Base-by-base conservation (phyloP, 2,797 vertebrate genomes). In the Rhinatrema bivittatum region DNA sequence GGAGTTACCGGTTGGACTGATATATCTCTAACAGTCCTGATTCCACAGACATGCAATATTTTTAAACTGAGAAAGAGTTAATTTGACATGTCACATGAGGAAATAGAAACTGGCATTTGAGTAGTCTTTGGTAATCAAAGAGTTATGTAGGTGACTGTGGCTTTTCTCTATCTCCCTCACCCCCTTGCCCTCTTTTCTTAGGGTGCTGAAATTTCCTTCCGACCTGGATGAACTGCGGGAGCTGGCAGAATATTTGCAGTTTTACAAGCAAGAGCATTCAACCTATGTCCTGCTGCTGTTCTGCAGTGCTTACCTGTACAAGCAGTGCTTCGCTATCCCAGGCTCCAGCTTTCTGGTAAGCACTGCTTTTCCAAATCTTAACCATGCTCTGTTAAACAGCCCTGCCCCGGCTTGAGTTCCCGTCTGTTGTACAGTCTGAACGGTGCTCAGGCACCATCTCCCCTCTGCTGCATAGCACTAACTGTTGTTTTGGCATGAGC, bases 281-380 rank as follows among this genome's bases (percentile, higher is more conserved):
- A 75, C 78, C 42, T 92, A 94, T 7, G 91, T 97, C 25, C 65
- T 96, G 61, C 68, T 93, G 4, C 86, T 98, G 10, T 98, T 93
- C 78, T 93, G 89, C 30, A 91, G 89, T 4, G 94, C 94, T 1
- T 98, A 98, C 66, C 84, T 98, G 53, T 98, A 98, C 82, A 98
- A 98, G 64, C 95, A 98, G 79, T 86, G 87, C 46, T 98, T 98
- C 37, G 95, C 94, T 60, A 97, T 98, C 36, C 95, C 95, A 2
- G 94, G 94, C 31, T 98, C 95, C 55, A 88, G 93, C 7, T 87
- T 98, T 37, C 78, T 98, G 88, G 94, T 96, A 78, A 73, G 71
- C 53, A 52, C 38, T 20, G n/a, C n/a, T n/a, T n/a, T n/a, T n/a
- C n/a, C n/a, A n/a, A 25, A 8, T 12, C 15, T 9, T 28, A 28